Percentiles rank a stretch among this genome's conserved stretches.
phyloP scores from a whole-genome alignment of 53 echinoderm and acorn worm genomes.

The Mesocentrotus franciscanus region DNA sequence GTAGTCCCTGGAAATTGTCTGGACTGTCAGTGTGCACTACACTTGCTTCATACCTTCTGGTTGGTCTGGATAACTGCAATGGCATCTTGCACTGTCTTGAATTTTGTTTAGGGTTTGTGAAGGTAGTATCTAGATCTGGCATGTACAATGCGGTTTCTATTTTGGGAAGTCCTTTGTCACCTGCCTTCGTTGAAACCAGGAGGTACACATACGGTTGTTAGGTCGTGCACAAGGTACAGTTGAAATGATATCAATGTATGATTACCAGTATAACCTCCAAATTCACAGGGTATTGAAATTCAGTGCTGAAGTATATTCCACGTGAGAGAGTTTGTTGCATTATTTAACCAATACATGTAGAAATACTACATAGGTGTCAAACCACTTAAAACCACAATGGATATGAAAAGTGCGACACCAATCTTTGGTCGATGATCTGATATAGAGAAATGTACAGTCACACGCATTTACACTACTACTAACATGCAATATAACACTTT shows the following conservation, averaged over 20 bases:
- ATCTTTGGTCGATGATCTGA: not conserved
- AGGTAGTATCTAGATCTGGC: not conserved
- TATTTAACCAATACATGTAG: not conserved
- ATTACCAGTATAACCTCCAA: not conserved
- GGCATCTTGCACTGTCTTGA: not conserved
- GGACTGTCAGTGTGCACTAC: no score
- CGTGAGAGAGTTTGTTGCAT: not conserved
- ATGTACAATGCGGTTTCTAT: not conserved
- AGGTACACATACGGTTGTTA: not conserved
- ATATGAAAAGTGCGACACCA: not conserved
- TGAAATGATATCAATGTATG: not conserved
- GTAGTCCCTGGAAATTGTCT: no score
- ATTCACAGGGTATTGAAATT: constrained; percentile 9
- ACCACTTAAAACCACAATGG: no score
- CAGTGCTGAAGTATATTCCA: not conserved
- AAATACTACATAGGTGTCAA: not conserved
- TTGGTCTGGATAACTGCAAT: not conserved
- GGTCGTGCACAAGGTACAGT: not conserved
- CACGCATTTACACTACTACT: not conserved
- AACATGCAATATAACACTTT: not conserved
- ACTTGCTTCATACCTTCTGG: no score
- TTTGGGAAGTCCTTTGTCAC: not conserved
- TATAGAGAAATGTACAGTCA: not conserved
- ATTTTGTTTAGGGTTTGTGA: not conserved
- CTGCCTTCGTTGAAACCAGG: not conserved